phyloP scores from a whole-genome alignment of 2,888 invertebrate genomes.

The Polydrusus pterygomalis region DNA sequence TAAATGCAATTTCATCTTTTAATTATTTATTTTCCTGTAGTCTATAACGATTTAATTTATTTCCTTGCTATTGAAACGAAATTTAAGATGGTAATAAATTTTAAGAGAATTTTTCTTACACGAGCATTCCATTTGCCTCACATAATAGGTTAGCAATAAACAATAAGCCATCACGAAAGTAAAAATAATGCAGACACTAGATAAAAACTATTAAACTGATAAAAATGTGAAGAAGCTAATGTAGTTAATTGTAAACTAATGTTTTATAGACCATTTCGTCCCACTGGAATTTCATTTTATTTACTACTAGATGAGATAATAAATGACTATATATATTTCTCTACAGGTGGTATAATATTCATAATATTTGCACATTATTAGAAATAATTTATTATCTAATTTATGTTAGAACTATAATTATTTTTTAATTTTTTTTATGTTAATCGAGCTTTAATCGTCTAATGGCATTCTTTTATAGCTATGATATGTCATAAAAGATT shows the following conservation, averaged over 20 bases:
- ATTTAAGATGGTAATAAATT: constrained; percentile 11
- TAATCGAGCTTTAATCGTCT: neutral
- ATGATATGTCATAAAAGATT: neutral
- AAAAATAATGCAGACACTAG: neutral
- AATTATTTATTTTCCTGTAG: neutral
- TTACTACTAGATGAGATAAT: constrained; percentile 26
- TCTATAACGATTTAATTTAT: constrained; percentile 1
- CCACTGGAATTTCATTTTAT: constrained; percentile 28
- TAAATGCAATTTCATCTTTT: neutral
- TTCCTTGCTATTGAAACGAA: neutral
- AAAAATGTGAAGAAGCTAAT: constrained; percentile 41
- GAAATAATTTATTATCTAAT: constrained; percentile 12
- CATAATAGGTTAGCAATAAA: constrained; percentile 8
- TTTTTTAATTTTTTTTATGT: neutral
- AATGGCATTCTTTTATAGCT: neutral
- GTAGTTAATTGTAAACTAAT: constrained; percentile 34
- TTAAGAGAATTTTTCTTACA: neutral
- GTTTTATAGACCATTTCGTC: constrained; percentile 37
- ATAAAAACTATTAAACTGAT: constrained; percentile 15
- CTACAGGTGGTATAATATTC: constrained; percentile 37
- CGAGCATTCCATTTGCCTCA: neutral
- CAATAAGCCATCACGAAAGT: neutral
- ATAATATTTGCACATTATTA: constrained; percentile 25
- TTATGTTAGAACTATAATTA: neutral
- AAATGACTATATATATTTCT: constrained; percentile 28